phyloP scores from a whole-genome alignment of 2,113 vertebrate species.

The Solea solea region DNA sequence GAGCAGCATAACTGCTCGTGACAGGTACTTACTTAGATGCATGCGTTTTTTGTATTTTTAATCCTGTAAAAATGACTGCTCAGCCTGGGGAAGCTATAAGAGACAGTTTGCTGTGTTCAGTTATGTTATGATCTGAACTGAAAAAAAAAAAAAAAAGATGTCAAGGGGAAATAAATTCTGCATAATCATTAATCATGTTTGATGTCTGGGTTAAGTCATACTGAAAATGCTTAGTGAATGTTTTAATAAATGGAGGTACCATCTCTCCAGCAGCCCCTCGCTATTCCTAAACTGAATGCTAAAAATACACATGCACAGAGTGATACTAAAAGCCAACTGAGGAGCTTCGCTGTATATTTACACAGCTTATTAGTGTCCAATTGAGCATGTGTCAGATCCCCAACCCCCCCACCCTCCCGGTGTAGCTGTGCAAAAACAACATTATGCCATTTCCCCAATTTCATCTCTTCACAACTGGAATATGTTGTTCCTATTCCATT shows the following conservation, averaged over 20 bases:
- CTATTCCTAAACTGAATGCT: slow-evolving; percentile 44
- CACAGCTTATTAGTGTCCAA: slow-evolving; percentile 78
- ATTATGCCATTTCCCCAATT: slow-evolving; percentile 69
- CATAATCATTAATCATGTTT: slow-evolving; percentile 27
- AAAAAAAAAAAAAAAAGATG: accelerated
- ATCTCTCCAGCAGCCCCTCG: slow-evolving; percentile 33
- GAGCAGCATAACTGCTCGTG: slow-evolving; percentile 29
- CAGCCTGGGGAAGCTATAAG: not conserved
- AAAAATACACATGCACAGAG: slow-evolving; percentile 58
- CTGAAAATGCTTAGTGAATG: slow-evolving; percentile 24
- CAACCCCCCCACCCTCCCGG: not conserved
- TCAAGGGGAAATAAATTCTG: slow-evolving; percentile 6
- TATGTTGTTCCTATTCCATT: slow-evolving; percentile 73
- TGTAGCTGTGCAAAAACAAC: slow-evolving; percentile 70
- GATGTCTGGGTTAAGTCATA: slow-evolving; percentile 35
- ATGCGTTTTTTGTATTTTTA: slow-evolving; percentile 18
- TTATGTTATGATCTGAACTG: slow-evolving; percentile 5
- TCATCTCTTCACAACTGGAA: slow-evolving; percentile 70
- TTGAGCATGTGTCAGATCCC: slow-evolving; percentile 75
- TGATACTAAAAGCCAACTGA: slow-evolving; percentile 64
- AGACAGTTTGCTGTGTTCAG: not conserved
- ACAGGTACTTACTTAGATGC: slow-evolving; percentile 23
- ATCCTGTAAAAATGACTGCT: not conserved
- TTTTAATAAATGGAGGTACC: slow-evolving; percentile 37
- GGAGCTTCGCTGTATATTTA: slow-evolving; percentile 66